Percentiles rank a stretch among this genome's conserved stretches.
These are phyloP conservation scores for Amphibalanus amphitrite DNA, from an alignment of 1,140 invertebrate genomes.

Conservation along the genomic window DNA sequence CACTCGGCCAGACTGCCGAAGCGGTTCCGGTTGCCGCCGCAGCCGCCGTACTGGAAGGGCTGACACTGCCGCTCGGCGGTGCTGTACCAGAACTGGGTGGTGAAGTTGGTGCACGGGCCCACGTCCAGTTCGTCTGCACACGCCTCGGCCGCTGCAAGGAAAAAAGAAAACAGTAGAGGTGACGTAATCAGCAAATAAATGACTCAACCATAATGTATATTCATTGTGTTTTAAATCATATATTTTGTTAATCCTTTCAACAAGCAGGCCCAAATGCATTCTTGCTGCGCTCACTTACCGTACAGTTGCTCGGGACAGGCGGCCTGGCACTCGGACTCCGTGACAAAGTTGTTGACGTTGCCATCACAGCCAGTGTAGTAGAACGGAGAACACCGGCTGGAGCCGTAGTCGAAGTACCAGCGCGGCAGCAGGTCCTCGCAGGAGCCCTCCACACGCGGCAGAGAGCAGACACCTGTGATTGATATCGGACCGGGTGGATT, in stretches of 20 bases:
- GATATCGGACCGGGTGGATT: too few relatives aligned
- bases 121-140: not conserved
- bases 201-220: too few relatives aligned
- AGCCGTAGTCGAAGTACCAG: slow-evolving; percentile 70
- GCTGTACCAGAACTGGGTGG: not conserved
- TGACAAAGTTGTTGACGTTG: slow-evolving; percentile 61
- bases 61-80: not conserved
- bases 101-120: not conserved
- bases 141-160: not conserved
- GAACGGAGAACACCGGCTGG: slow-evolving; percentile 82
- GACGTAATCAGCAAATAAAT: too few relatives aligned
- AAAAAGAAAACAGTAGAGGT: too few relatives aligned
- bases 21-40: slow-evolving; percentile 67
- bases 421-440: not conserved
- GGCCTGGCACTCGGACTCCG: slow-evolving; percentile 44
- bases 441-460: not conserved
- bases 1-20: slow-evolving; percentile 53
- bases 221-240: too few relatives aligned
- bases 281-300: not conserved
- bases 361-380: slow-evolving; percentile 74
- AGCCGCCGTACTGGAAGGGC: slow-evolving; percentile 62
- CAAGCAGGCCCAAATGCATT: too few relatives aligned
- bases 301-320: not conserved
- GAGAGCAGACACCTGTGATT: not conserved
- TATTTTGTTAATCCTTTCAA: too few relatives aligned